These are phyloP conservation scores for Rousettus madagascariensis DNA, from an alignment of 2,797 vertebrate genomes.

Conservation along the genomic window DNA sequence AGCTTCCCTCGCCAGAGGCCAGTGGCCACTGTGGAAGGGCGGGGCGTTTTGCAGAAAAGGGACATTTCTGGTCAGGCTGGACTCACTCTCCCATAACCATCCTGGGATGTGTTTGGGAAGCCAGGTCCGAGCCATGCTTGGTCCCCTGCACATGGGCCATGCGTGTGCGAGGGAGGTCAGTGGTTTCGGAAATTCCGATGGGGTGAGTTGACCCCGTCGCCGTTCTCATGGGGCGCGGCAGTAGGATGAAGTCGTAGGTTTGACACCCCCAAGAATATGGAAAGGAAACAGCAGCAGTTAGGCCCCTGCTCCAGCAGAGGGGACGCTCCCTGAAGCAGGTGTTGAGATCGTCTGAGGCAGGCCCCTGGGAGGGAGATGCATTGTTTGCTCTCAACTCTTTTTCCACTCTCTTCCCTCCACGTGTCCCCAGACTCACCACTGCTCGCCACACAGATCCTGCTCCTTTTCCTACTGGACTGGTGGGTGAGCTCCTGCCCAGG, in stretches of 20 bases:
- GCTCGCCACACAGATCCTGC: neutral
- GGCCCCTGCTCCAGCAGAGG: neutral
- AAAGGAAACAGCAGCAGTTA: neutral
- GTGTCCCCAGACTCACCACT: neutral
- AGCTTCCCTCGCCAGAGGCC: neutral
- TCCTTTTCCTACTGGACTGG: neutral
- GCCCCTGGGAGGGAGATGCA: neutral
- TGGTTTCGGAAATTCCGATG: neutral
- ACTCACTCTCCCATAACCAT: neutral
- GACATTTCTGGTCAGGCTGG: neutral
- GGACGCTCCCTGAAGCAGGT: neutral
- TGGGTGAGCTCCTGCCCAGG: neutral
- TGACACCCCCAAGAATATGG: neutral
- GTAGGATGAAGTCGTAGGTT: neutral
- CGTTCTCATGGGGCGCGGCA: neutral
- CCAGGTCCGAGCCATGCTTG: fast-evolving
- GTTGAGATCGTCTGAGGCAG: neutral
- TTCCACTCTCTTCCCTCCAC: neutral
- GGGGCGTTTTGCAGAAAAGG: neutral
- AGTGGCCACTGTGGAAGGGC: neutral
- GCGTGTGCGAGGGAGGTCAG: neutral
- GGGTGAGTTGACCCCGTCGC: neutral
- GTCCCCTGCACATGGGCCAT: neutral
- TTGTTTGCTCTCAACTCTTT: neutral
- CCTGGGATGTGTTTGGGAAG: neutral